These are phyloP conservation scores for Myotis planiceps DNA, from an alignment of 2,797 vertebrate species.

Conservation along the genomic window DNA sequence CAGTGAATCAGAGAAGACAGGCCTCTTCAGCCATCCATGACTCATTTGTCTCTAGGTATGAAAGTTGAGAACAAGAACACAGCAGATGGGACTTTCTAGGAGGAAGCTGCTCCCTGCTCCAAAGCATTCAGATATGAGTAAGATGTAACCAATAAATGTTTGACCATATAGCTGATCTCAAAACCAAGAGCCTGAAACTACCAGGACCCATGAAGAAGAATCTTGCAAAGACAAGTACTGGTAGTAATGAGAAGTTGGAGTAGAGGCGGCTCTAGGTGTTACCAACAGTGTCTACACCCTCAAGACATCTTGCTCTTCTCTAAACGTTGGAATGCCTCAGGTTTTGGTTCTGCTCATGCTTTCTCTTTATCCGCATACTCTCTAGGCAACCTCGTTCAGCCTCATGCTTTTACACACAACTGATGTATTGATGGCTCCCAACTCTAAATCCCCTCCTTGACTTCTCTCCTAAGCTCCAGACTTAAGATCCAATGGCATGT, in stretches of 20 bases:
- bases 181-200: background rate
- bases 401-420: background rate
- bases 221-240: background rate
- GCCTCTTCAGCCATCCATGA: background rate
- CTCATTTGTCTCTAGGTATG: slow-evolving; percentile 10
- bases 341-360: background rate
- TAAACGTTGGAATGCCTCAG: background rate
- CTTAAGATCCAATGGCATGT: background rate
- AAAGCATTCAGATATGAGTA: background rate
- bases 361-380: background rate
- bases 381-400: background rate
- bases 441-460: background rate
- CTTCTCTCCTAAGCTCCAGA: background rate
- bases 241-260: background rate
- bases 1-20: slow-evolving; percentile 8
- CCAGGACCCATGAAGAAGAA: background rate
- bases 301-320: background rate
- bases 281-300: rapidly evolving
- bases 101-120: background rate
- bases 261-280: background rate
- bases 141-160: background rate
- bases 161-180: background rate
- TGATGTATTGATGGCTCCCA: background rate
- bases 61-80: background rate
- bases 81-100: background rate